Base-by-base conservation (phyloP, 2,888 invertebrate genomes). In the Pammene fasciana region DNA sequence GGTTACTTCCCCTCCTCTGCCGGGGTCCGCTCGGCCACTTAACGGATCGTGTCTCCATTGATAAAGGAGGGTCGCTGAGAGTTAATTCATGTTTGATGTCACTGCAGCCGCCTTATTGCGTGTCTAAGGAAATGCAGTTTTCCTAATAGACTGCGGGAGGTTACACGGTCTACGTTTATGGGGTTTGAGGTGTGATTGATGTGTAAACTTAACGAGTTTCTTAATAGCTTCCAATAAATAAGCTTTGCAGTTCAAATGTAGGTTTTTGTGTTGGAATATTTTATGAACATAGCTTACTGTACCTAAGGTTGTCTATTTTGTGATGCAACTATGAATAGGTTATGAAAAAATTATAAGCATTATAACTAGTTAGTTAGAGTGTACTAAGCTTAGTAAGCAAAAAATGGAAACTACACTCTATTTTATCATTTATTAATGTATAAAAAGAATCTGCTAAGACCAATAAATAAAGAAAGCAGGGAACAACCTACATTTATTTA, bases 41-140 rank as follows among this genome's bases (percentile, higher is more conserved):
- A 89, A 83, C 83, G 81, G 86, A 86, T 85, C 87, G 84, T 86
- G 88, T 87, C 80, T 82, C 81, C 85, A 88, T 86, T 88, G 90
- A 90, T 89, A 90, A 88, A 83, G 82, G 76, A 76, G 83, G 86
- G 82, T 86, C 86, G 85, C 84, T 90, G 89, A 88, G 87, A 90
- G 91, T 92, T 90, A 89, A 91, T 88, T 87, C 91, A 77, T 91
- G 91, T 92, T 90, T 84, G 89, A 84, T 91, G 91, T 91, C 91
- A 89, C 80, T 87, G 83, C 83, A 82, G 83, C 78, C 85, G 80
- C 83, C 86, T 88, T 89, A 87, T 86, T 86, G 85, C 83, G 81
- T 86, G 87, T 84, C 73, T 75, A 73, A 80, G 85, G 86, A 86
- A 87, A 85, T 87, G 86, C 86, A 85, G 84, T 86, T 87, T 88